Conservation (phyloP, 2,888 invertebrate genomes). For the Drosophila robusta region DNA sequence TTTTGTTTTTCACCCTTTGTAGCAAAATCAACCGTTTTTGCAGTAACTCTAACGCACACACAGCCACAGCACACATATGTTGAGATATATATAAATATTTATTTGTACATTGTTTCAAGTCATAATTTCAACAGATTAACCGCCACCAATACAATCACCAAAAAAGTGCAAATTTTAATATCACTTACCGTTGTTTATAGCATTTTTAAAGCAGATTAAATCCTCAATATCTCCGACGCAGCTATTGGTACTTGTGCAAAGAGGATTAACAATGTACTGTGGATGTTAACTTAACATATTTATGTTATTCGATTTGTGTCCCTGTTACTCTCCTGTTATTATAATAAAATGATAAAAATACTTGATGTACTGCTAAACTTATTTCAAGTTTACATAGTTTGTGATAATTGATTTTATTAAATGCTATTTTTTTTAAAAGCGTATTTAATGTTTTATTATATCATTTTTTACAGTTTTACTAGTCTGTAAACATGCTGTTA, state of each 20-base stretch:
- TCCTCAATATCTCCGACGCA: constrained; percentile 33
- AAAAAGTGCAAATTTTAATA: constrained; percentile 5
- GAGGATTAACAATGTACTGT: constrained; percentile 37
- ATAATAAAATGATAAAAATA: neutral
- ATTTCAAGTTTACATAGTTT: neutral
- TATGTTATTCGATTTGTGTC: constrained; percentile 17
- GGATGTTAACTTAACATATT: constrained; percentile 33
- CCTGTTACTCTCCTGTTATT: constrained; percentile 14
- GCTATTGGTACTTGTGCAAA: constrained; percentile 41
- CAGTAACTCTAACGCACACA: constrained; percentile 29
- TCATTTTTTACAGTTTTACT: neutral
- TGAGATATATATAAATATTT: constrained; percentile 3
- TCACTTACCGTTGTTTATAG: constrained; percentile 51
- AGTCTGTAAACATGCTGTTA: constrained; percentile 1
- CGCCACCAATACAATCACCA: neutral
- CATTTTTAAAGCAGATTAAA: constrained; percentile 36
- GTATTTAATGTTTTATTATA: neutral
- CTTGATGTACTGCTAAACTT: neutral
- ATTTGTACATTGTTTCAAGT: neutral
- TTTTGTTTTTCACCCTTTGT: constrained; percentile 45
- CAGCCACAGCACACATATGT: constrained; percentile 16
- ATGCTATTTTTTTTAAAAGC: too few relatives aligned
- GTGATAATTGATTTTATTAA: too few relatives aligned
- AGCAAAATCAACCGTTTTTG: constrained; percentile 25
- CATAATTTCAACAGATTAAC: constrained; percentile 6